phyloP scores from a whole-genome alignment of 1,140 invertebrate species.

The Ceratosolen fusciceps region DNA sequence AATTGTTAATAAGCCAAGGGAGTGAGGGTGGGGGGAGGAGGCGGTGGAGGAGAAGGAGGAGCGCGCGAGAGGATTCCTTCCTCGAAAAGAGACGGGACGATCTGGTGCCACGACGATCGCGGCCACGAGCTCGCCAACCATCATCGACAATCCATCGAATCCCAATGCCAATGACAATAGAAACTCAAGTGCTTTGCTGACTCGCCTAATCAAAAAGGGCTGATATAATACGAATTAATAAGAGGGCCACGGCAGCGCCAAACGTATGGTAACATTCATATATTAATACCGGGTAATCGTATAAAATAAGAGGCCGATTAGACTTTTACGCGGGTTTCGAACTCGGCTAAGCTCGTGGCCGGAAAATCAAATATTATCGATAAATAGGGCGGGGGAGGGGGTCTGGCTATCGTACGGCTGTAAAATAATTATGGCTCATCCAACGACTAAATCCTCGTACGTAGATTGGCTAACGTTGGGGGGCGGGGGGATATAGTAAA shows the following conservation, averaged over 20 bases:
- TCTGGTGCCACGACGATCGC: no score
- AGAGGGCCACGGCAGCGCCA: not conserved
- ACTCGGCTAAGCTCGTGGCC: no score
- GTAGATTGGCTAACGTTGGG: not conserved
- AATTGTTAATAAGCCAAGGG: conserved; percentile 37
- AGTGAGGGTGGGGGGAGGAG: conserved; percentile 11
- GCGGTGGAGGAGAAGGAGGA: conserved; percentile 44
- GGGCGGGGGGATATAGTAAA: not conserved
- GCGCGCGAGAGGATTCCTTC: no score
- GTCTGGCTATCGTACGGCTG: not conserved
- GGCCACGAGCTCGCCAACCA: no score
- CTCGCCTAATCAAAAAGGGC: no score
- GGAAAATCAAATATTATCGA: not conserved
- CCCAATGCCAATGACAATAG: no score
- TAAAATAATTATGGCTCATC: not conserved
- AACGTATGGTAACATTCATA: not conserved
- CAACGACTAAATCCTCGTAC: not conserved
- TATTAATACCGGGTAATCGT: no score
- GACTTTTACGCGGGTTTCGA: no score
- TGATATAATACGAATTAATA: conserved; percentile 22
- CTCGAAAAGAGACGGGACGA: conserved; percentile 43
- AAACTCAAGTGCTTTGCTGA: no score
- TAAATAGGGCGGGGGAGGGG: no score
- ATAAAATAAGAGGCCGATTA: no score
- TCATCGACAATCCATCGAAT: no score